Conservation (phyloP, 37 sponge, comb jelly and placozoan genomes). For the Chondrosia reniformis region DNA sequence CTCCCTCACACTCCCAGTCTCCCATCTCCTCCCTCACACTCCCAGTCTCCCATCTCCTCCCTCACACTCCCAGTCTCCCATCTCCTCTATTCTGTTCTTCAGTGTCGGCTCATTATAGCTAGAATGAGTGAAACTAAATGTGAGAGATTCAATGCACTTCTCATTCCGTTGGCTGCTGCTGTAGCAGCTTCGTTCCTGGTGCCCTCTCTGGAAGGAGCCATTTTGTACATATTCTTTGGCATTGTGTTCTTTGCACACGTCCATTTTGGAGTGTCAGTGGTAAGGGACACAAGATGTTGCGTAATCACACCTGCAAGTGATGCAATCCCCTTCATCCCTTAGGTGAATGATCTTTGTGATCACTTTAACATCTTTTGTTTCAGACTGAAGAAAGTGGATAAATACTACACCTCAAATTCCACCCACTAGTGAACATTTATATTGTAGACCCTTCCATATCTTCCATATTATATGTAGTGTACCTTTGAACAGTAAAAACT, state of each 20-base stretch:
- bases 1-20: not conserved
- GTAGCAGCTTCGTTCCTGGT: slow-evolving; percentile 30
- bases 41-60: not conserved
- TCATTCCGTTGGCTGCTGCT: slow-evolving; percentile 36
- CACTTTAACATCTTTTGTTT: slow-evolving; percentile 73
- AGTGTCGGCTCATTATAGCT: slow-evolving; percentile 81
- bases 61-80: not conserved
- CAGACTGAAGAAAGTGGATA: slow-evolving; percentile 34
- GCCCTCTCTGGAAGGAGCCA: slow-evolving; percentile 43
- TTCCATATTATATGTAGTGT: too few species aligned
- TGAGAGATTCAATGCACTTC: slow-evolving; percentile 51
- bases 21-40: not conserved
- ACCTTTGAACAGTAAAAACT: too few species aligned
- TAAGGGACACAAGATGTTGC: slow-evolving; percentile 21
- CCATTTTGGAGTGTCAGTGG: slow-evolving; percentile 71
- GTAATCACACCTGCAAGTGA: not conserved
- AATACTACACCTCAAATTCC: too few species aligned
- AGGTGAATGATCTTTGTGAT: slow-evolving; percentile 54
- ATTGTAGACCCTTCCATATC: too few species aligned
- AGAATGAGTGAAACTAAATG: slow-evolving; percentile 63
- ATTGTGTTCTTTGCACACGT: slow-evolving; percentile 42
- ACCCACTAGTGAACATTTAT: too few species aligned
- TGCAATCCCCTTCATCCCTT: not conserved
- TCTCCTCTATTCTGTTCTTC: not conserved
- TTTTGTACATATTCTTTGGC: slow-evolving; percentile 30